These are phyloP conservation scores for Amphibalanus amphitrite DNA, from an alignment of 1,140 invertebrate species.

Conservation along the genomic window DNA sequence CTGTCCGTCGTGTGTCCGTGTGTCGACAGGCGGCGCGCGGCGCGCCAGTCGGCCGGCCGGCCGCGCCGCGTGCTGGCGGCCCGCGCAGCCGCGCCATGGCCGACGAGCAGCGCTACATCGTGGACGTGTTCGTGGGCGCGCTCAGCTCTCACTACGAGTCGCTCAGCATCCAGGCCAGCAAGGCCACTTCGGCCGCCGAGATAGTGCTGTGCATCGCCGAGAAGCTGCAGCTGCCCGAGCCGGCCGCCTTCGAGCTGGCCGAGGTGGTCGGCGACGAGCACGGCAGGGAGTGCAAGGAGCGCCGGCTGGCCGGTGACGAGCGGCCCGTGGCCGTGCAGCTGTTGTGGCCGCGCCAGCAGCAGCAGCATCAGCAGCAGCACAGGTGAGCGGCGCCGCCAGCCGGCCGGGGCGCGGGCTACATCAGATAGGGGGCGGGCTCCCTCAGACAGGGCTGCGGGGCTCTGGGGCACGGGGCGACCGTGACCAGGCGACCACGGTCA, in stretches of 20 bases:
- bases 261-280: conserved; percentile 68
- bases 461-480: too few species aligned
- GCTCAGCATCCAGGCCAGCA: conserved; percentile 75
- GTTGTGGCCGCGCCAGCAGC: conserved; percentile 58
- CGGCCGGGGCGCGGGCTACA: too few species aligned
- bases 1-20: too few species aligned
- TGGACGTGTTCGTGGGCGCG: conserved; percentile 76
- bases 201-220: conserved; percentile 73
- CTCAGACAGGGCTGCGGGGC: too few species aligned
- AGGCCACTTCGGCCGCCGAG: conserved; percentile 73
- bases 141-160: conserved; percentile 76
- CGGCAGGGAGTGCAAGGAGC: conserved; percentile 78
- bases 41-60: too few species aligned
- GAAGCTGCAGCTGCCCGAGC: conserved; percentile 44
- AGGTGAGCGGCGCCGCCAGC: conserved; percentile 11
- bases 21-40: too few species aligned
- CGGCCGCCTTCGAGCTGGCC: conserved; percentile 65
- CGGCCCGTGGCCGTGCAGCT: conserved; percentile 82
- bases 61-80: too few species aligned
- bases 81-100: background rate
- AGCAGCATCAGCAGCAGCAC: conserved; percentile 21
- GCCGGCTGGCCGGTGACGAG: conserved; percentile 63
- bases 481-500: too few species aligned
- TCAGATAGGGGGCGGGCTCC: too few species aligned
- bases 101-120: conserved; percentile 23